phyloP scores from a whole-genome alignment of 1,140 invertebrate genomes.

The Euglossa dilemma region DNA sequence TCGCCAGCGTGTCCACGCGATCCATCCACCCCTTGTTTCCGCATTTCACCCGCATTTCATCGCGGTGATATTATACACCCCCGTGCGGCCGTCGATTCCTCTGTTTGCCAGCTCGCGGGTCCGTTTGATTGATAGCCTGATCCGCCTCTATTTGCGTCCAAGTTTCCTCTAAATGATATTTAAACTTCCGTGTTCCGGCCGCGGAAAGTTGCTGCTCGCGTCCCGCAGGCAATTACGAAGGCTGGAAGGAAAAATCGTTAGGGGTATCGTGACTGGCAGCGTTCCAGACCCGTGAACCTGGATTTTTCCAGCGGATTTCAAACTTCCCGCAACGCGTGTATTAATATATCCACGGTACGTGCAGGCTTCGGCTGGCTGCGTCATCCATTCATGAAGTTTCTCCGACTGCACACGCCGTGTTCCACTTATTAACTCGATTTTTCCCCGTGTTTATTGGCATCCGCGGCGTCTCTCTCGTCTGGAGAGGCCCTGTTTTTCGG shows the following conservation, averaged over 20 bases:
- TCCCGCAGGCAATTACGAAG: background rate
- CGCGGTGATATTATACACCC: too few relatives aligned
- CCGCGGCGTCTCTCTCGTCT: background rate
- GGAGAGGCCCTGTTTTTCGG: background rate
- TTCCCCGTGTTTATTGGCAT: background rate
- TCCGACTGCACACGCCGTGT: background rate
- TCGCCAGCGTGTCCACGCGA: too few relatives aligned
- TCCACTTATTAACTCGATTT: background rate
- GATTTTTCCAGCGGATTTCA: background rate
- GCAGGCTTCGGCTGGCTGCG: background rate
- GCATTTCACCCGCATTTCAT: too few relatives aligned
- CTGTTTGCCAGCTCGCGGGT: background rate
- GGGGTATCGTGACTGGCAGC: constrained; percentile 3
- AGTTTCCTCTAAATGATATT: constrained; percentile 22
- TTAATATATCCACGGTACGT: constrained; percentile 30
- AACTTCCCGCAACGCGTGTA: background rate
- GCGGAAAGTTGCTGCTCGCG: background rate
- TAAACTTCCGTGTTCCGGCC: background rate
- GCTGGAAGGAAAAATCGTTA: constrained; percentile 21
- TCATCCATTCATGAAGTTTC: constrained; percentile 22
- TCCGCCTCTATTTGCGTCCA: background rate
- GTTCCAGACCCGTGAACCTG: constrained; percentile 9
- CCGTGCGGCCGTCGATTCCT: too few relatives aligned
- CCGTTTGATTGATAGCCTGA: background rate
- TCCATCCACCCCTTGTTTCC: too few relatives aligned